Percentiles rank a stretch among this genome's conserved stretches.
Evolutionary conservation across 37 sponge, comb jelly and placozoan species (phyloP).

Genomic region (Agelas oroides): DNA sequence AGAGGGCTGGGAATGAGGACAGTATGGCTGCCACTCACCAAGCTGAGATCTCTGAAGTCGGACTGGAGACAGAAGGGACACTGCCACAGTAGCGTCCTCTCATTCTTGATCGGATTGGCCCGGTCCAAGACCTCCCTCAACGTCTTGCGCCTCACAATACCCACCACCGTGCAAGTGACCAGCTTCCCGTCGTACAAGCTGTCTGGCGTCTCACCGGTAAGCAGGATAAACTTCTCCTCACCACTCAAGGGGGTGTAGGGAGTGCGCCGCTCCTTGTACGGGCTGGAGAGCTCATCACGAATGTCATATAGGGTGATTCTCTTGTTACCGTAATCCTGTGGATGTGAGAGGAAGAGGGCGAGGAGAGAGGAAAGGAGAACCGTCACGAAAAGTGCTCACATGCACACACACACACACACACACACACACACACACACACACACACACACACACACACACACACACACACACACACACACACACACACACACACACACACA

Average conservation of each 20-base stretch:
- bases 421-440: too few relatives aligned
- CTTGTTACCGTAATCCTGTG: conserved; percentile 90
- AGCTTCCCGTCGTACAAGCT: conserved; percentile 81
- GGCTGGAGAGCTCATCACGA: conserved; percentile 87
- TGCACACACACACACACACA: conserved; percentile 1
- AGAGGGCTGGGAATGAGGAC: too few relatives aligned
- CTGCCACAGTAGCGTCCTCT: conserved; percentile 79
- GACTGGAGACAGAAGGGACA: conserved; percentile 93
- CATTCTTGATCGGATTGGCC: conserved; percentile 79
- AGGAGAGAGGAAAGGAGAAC: too few relatives aligned
- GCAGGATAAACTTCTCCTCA: conserved; percentile 87
- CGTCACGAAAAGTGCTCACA: too few relatives aligned
- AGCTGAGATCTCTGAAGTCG: conserved; percentile 81
- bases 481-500: too few relatives aligned
- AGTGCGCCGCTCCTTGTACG: conserved; percentile 82
- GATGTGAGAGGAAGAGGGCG: too few relatives aligned
- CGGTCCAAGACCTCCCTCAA: conserved; percentile 77
- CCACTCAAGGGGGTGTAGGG: conserved; percentile 59
- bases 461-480: too few relatives aligned
- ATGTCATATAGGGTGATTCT: conserved; percentile 94
- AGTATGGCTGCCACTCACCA: too few relatives aligned
- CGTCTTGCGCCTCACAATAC: conserved; percentile 86
- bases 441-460: too few relatives aligned
- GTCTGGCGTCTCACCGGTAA: conserved; percentile 80
- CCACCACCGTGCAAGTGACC: conserved; percentile 87